Evolutionary conservation across 1,140 invertebrate species (phyloP), one percentile per base, ranked within the genome.

Genomic region (Oscheius sp.): DNA sequence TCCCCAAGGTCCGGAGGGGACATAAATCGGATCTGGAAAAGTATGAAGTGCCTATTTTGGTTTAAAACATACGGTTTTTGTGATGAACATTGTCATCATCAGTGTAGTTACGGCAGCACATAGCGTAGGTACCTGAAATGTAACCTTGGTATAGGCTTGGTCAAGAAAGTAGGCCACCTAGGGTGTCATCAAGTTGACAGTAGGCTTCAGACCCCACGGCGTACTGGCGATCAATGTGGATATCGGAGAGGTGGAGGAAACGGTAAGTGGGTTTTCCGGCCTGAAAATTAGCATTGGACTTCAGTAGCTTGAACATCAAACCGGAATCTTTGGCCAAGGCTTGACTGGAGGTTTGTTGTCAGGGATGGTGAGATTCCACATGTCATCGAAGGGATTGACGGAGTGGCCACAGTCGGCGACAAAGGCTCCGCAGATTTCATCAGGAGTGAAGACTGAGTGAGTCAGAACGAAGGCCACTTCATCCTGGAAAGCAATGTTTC

Each of bases 201-300:
- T 92, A 91, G 0, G 93, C 93, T 82, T 94, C 93, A 2, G 91
- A 89, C 68, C 92, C 93, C 88, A 93, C 92, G 68, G 90, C 90
- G 79, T 96, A 95, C 79, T 93, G 91, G 0, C 92, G 92, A 86
- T 96, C 93, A 80, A 91, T 93, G 84, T 95, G 93, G 0, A 93
- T 94, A 83, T 95, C 93, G 0, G 93, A 94, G 58, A 96, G 89
- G 79, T 96, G 93, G 3, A 96, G 86, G 3, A 95, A 92, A 88
- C 93, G 93, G 80, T 94, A 91, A 23, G 89, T 90, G 91, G 91
- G 38, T 77, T 77, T n/a, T 49, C 52, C 26, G 23, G 32, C 45
- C 46, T 66, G n/a, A n/a, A n/a, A n/a, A n/a, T n/a, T n/a, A n/a
- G n/a, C n/a, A n/a, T n/a, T n/a, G n/a, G n/a, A n/a, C n/a, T n/a